phyloP scores from a whole-genome alignment of 2,888 invertebrate genomes.

The Chrysolina haemoptera region DNA sequence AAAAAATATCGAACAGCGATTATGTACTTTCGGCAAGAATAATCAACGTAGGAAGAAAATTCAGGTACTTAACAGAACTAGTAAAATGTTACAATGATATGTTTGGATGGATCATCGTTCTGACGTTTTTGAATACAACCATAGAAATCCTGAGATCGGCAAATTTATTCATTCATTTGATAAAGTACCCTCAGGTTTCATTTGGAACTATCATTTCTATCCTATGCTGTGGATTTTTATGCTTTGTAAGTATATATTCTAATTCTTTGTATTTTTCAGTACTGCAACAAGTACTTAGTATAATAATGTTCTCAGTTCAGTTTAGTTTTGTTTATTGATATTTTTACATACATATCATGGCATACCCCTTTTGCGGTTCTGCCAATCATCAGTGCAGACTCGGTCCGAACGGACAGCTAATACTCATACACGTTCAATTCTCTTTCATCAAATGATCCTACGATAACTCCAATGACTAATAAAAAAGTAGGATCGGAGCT shows the following conservation, averaged over 20 bases:
- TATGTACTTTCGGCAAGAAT: conserved; percentile 2
- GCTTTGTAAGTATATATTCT: not conserved
- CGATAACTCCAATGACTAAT: too few species aligned
- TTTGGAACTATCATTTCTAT: not conserved
- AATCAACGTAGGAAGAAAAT: conserved; percentile 20
- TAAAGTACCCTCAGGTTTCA: not conserved
- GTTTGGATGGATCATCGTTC: conserved; percentile 35
- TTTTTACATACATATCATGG: too few species aligned
- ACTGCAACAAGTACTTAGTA: too few species aligned
- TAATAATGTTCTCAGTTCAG: too few species aligned
- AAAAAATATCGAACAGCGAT: not conserved
- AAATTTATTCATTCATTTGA: conserved; percentile 1
- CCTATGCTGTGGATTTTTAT: not conserved
- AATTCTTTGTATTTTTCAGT: too few species aligned
- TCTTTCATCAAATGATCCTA: too few species aligned
- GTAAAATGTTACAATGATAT: conserved; percentile 32
- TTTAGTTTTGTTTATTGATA: too few species aligned
- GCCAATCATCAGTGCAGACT: too few species aligned
- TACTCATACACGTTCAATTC: too few species aligned
- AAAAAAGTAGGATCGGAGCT: too few species aligned
- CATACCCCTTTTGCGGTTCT: too few species aligned
- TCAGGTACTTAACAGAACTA: conserved; percentile 24
- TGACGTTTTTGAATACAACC: conserved; percentile 26
- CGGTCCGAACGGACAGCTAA: too few species aligned
- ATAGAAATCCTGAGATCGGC: conserved; percentile 25